phyloP scores from a whole-genome alignment of 2,888 invertebrate species.

The Dryadula phaetusa region DNA sequence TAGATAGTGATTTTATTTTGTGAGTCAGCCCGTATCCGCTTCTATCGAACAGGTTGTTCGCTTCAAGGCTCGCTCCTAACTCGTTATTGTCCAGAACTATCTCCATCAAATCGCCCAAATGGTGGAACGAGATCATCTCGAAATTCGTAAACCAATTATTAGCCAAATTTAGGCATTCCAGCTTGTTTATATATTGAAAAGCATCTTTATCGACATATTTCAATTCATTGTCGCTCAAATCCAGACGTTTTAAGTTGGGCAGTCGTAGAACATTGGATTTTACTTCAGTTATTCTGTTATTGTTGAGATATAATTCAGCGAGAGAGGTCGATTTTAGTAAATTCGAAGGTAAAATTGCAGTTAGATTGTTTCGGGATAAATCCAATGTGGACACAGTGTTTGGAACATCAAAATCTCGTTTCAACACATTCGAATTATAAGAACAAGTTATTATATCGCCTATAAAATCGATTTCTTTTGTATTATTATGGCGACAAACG shows the following conservation, averaged over 20 bases:
- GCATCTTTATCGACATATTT: constrained; percentile 65
- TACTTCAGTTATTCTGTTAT: constrained; percentile 64
- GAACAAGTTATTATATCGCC: constrained; percentile 68
- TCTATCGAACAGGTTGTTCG: constrained; percentile 67
- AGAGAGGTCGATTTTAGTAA: constrained; percentile 61
- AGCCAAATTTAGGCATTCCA: constrained; percentile 73
- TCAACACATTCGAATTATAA: constrained; percentile 49
- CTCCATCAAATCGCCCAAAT: constrained; percentile 65
- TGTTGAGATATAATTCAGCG: constrained; percentile 59
- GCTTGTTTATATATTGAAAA: constrained; percentile 65
- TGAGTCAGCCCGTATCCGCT: constrained; percentile 68
- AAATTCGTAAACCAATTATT: constrained; percentile 72
- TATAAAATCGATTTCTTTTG: constrained; percentile 57
- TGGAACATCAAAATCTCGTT: constrained; percentile 57
- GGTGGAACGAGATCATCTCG: constrained; percentile 67
- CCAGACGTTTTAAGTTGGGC: constrained; percentile 65
- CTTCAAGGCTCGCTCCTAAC: constrained; percentile 63
- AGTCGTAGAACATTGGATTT: constrained; percentile 59
- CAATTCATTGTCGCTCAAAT: constrained; percentile 72
- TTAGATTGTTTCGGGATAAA: constrained; percentile 67
- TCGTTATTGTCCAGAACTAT: constrained; percentile 75
- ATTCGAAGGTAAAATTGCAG: constrained; percentile 51
- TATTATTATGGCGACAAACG: constrained; percentile 53
- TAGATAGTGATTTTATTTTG: constrained; percentile 64
- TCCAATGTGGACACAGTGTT: constrained; percentile 60